Evolutionary conservation across 2,888 invertebrate species (phyloP).

Genomic region (Belgica antarctica): DNA sequence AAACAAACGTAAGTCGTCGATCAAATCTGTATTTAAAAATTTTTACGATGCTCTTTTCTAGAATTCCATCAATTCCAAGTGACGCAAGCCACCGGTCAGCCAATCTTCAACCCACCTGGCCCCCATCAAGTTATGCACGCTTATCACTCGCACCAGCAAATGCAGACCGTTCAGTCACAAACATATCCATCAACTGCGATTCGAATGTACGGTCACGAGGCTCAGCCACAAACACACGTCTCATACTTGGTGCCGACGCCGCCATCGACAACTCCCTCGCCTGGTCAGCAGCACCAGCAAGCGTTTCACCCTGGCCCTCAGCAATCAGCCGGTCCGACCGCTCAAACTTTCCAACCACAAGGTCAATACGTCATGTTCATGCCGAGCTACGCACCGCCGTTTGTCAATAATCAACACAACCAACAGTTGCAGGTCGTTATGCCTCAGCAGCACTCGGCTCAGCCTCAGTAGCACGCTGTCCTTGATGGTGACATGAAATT

Average conservation of each 20-base stretch:
- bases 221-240: slow-evolving; percentile 31
- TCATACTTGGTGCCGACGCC: slow-evolving; percentile 53
- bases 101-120: slow-evolving; percentile 58
- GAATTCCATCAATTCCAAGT: slow-evolving; percentile 42
- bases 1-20: slow-evolving; percentile 33
- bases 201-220: slow-evolving; percentile 49
- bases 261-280: slow-evolving; percentile 59
- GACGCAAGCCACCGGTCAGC: slow-evolving; percentile 66
- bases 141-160: slow-evolving; percentile 60
- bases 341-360: slow-evolving; percentile 2
- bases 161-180: slow-evolving; percentile 57
- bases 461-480: slow-evolving; percentile 37
- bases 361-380: slow-evolving; percentile 45
- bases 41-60: slow-evolving; percentile 41
- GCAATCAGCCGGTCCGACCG: slow-evolving; percentile 48
- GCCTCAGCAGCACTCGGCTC: slow-evolving; percentile 52
- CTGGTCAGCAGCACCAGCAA: slow-evolving; percentile 60
- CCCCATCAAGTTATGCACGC: slow-evolving; percentile 73
- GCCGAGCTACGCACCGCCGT: slow-evolving; percentile 47
- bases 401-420: slow-evolving; percentile 52
- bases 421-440: slow-evolving; percentile 54
- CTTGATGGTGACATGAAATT: slow-evolving; percentile 26
- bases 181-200: slow-evolving; percentile 57
- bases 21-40: slow-evolving; percentile 36
- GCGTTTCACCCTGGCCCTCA: slow-evolving; percentile 61